phyloP scores from a whole-genome alignment of 2,888 invertebrate species.

The Oscheius sp. region DNA sequence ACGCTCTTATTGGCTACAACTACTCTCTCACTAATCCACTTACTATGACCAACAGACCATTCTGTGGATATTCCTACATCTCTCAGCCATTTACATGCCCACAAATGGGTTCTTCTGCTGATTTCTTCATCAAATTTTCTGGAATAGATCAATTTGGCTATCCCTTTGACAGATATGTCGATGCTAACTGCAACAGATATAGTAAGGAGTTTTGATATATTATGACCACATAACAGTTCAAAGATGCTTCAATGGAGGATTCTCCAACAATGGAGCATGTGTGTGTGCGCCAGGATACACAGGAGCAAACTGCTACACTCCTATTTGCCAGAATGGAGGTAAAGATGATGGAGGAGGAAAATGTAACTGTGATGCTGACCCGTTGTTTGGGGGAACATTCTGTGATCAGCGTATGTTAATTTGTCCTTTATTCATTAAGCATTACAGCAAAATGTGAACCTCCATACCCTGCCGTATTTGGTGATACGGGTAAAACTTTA shows the following conservation, averaged over 20 bases:
- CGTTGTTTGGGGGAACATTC: conserved; percentile 53
- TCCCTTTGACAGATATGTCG: conserved; percentile 56
- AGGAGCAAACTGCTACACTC: conserved; percentile 49
- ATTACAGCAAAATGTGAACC: conserved; percentile 54
- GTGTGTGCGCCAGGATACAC: conserved; percentile 53
- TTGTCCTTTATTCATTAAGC: not conserved
- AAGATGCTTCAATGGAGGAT: conserved; percentile 55
- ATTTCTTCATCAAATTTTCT: conserved; percentile 53
- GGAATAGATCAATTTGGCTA: conserved; percentile 65
- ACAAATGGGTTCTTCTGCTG: conserved; percentile 32
- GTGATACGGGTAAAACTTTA: conserved; percentile 52
- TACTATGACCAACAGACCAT: conserved; percentile 34
- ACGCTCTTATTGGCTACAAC: conserved; percentile 50
- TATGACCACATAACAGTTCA: conserved; percentile 26
- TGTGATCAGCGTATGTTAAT: conserved; percentile 49
- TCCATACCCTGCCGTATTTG: conserved; percentile 53
- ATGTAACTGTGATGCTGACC: conserved; percentile 45
- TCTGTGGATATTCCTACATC: conserved; percentile 44
- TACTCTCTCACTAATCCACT: conserved; percentile 41
- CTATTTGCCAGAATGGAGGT: conserved; percentile 59
- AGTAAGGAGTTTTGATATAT: conserved; percentile 15
- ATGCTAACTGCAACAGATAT: conserved; percentile 48
- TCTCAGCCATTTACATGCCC: conserved; percentile 57
- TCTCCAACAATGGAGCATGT: conserved; percentile 54
- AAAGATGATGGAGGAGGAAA: conserved; percentile 23